A percentile compares a stretch with the other conserved stretches of the same genome.
These are phyloP conservation scores for Esox lucius DNA, from an alignment of 2,797 vertebrate genomes.

Conservation along the genomic window DNA sequence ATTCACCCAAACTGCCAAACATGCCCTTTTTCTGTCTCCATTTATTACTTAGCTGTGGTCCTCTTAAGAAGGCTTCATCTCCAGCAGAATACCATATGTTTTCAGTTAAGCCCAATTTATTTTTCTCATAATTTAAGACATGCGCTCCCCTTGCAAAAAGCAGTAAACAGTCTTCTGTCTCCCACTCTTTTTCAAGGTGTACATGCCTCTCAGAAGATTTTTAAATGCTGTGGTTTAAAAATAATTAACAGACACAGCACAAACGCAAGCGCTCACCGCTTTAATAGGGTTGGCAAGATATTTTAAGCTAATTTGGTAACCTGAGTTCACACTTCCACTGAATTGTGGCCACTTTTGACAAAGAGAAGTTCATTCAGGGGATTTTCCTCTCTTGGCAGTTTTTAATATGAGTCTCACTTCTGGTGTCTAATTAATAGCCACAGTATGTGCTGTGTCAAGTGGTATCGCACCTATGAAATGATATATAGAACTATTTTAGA, in stretches of 20 bases:
- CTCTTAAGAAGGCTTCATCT: constrained; percentile 88
- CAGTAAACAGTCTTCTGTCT: constrained; percentile 83
- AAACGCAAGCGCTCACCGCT: constrained; percentile 82
- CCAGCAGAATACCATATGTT: constrained; percentile 92
- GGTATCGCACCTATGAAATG: neutral
- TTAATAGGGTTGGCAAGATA: constrained; percentile 91
- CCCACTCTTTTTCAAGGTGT: constrained; percentile 43
- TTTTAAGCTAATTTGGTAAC: constrained; percentile 96
- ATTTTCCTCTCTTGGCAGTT: constrained; percentile 60
- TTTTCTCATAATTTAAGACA: constrained; percentile 93
- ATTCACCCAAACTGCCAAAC: constrained; percentile 74
- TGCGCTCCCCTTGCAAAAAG: constrained; percentile 87
- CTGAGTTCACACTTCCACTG: constrained; percentile 90
- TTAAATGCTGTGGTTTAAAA: constrained; percentile 91
- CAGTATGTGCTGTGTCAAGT: neutral
- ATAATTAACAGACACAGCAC: constrained; percentile 95
- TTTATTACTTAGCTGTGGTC: constrained; percentile 76
- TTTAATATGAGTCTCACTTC: constrained; percentile 30
- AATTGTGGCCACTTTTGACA: constrained; percentile 79
- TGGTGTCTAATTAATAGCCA: neutral
- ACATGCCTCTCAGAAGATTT: constrained; percentile 79
- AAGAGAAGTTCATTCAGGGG: constrained; percentile 67
- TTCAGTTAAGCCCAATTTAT: constrained; percentile 95
- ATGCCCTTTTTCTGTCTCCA: constrained; percentile 74
- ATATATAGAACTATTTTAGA: neutral